Evolutionary conservation across 1,140 invertebrate species (phyloP).

Genomic region (Melipona quadrifasciata): DNA sequence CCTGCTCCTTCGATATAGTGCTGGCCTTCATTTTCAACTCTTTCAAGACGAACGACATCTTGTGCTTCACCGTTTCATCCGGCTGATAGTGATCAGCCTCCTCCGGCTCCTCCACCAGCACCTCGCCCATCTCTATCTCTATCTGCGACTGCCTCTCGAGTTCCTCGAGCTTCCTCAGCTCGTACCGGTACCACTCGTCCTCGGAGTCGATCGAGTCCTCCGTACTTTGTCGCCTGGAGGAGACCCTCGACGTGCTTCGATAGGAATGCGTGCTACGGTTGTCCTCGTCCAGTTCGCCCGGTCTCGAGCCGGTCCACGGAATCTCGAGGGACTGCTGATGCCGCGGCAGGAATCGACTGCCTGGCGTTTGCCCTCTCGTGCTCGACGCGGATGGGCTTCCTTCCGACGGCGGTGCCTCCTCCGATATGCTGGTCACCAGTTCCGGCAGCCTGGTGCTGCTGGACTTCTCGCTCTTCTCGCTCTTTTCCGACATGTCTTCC

Average conservation of each 20-base stretch:
- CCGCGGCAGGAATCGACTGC: conserved; percentile 84
- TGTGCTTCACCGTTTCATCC: conserved; percentile 87
- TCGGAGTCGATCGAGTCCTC: conserved; percentile 96
- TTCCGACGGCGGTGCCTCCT: conserved; percentile 82
- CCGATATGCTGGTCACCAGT: conserved; percentile 77
- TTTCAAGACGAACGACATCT: conserved; percentile 89
- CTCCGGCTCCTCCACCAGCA: conserved; percentile 84
- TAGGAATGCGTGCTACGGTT: conserved; percentile 92
- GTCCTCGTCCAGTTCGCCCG: conserved; percentile 89
- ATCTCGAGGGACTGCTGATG: conserved; percentile 92
- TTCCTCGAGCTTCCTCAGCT: conserved; percentile 92
- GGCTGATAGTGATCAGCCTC: conserved; percentile 83
- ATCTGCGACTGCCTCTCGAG: conserved; percentile 89
- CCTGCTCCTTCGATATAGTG: conserved; percentile 64
- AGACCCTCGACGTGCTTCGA: conserved; percentile 92
- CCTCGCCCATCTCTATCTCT: conserved; percentile 85
- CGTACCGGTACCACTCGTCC: conserved; percentile 96
- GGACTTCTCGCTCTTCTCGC: conserved; percentile 74
- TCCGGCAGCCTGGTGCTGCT: conserved; percentile 76
- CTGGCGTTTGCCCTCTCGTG: conserved; percentile 78
- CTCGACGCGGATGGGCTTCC: conserved; percentile 86
- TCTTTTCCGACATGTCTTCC: conserved; percentile 75
- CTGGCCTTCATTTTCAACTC: conserved; percentile 88
- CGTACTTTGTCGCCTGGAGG: conserved; percentile 93
- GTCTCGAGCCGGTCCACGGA: conserved; percentile 84